Base-by-base conservation (phyloP, 2,888 invertebrate species). In the Drosophila macrospina region DNA sequence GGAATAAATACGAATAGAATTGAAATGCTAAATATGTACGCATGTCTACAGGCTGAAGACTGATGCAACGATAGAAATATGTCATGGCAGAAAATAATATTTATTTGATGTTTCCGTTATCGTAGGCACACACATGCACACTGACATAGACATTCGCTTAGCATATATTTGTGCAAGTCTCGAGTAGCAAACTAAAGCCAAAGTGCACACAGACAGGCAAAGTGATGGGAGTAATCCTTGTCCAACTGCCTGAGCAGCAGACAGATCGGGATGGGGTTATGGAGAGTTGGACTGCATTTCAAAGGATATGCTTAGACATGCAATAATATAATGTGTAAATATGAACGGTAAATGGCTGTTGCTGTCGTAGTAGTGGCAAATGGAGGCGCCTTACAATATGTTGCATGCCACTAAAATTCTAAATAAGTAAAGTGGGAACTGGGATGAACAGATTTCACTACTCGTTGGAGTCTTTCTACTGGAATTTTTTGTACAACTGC, bases 241-340 rank as follows among this genome's bases (percentile, higher is more conserved):
- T 41, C 50, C 44, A 50, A 30, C 20, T 36, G 42, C 36, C 34
- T 39, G 47, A 47, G 13, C 13, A 36, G 34, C 47, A 44, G 36
- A 24, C 24, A 24, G 44, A 26, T 26, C 16, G 15, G 26, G 32
- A 11, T 24, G 45, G n/a, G 34, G 34, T 50, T 13, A n/a, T n/a
- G n/a, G n/a, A 37, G 39, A 60, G 47, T 51, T 41, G 41, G 41
- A 60, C 30, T 77, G 72, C 72, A 74, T 16, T 52, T 51, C 47
- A 20, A n/a, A 37, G 81, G 65, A 80, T 71, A 63, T 87, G 80
- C 86, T 82, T 85, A 78, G 74, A 85, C 82, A 80, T 85, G 85
- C 89, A 86, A 89, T 86, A 86, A 87, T 89, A 88, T 85, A 82
- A 89, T 85, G 88, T 82, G 80, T 76, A 89, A 87, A 89, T 89